phyloP scores from a whole-genome alignment of 2,888 invertebrate genomes.

The Drosophila acutilabella region DNA sequence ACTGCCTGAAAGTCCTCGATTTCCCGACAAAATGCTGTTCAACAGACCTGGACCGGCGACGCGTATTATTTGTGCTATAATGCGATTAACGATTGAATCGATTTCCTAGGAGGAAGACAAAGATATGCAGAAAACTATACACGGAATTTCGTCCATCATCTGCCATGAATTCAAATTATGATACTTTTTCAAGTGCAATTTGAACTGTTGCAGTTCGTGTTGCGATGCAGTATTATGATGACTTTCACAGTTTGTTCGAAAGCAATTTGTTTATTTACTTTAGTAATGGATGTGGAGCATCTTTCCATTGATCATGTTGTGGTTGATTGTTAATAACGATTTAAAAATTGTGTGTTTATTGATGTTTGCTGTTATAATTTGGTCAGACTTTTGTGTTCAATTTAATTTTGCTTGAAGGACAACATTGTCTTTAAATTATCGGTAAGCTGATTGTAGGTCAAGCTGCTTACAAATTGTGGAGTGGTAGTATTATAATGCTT shows the following conservation, averaged over 20 bases:
- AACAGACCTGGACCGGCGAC: constrained; percentile 90
- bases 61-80: constrained; percentile 88
- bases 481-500: constrained; percentile 12
- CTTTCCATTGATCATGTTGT: constrained; percentile 37
- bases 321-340: constrained; percentile 26
- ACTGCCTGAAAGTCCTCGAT: constrained; percentile 61
- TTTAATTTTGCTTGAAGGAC: background rate
- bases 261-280: constrained; percentile 35
- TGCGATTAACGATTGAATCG: constrained; percentile 84
- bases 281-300: constrained; percentile 28
- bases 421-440: background rate
- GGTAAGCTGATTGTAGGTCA: constrained; percentile 4
- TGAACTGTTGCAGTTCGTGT: constrained; percentile 9
- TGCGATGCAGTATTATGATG: constrained; percentile 17
- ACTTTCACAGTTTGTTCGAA: constrained; percentile 24
- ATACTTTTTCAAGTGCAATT: constrained; percentile 12
- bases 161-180: constrained; percentile 35
- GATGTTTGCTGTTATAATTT: constrained; percentile 37
- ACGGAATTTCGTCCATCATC: constrained; percentile 15
- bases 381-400: constrained; percentile 1
- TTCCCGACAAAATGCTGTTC: constrained; percentile 80
- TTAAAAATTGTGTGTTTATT: constrained; percentile 24
- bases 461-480: constrained; percentile 11
- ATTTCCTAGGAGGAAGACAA: constrained; percentile 81
- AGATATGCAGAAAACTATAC: constrained; percentile 47